These are phyloP conservation scores for Griposia aprilina DNA, from an alignment of 2,888 invertebrate genomes.

Conservation along the genomic window DNA sequence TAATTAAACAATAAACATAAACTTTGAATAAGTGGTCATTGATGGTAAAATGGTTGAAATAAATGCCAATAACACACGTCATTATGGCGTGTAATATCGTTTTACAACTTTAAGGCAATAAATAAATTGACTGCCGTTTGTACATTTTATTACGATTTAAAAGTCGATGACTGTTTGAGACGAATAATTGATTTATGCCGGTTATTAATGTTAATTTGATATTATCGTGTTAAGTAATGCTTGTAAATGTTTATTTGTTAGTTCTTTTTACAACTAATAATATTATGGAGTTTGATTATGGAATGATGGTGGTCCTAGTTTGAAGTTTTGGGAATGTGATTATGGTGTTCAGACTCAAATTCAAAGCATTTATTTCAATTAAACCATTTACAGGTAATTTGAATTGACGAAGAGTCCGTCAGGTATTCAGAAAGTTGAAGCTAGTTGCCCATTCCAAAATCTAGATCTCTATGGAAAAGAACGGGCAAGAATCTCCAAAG, in stretches of 20 bases:
- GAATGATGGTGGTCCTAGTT: neutral
- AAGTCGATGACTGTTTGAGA: slow-evolving; percentile 89
- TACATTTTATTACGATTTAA: slow-evolving; percentile 90
- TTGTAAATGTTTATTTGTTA: slow-evolving; percentile 59
- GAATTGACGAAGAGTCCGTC: too few species aligned
- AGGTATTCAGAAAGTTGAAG: too few species aligned
- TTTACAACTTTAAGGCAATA: slow-evolving; percentile 90
- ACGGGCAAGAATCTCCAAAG: too few species aligned
- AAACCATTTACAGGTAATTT: too few species aligned
- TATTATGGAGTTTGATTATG: slow-evolving; percentile 26
- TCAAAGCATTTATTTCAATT: too few species aligned
- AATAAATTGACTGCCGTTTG: slow-evolving; percentile 90
- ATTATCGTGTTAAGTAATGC: slow-evolving; percentile 75
- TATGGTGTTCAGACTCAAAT: too few species aligned
- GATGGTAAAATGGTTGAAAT: slow-evolving; percentile 87
- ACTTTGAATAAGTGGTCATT: slow-evolving; percentile 84
- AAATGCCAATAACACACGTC: slow-evolving; percentile 89
- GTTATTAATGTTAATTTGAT: slow-evolving; percentile 88
- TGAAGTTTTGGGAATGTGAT: neutral
- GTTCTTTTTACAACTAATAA: slow-evolving; percentile 51
- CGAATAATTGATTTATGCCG: slow-evolving; percentile 89
- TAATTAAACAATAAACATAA: slow-evolving; percentile 88
- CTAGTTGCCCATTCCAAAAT: too few species aligned
- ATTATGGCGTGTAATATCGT: slow-evolving; percentile 89
- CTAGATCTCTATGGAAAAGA: too few species aligned